Evolutionary conservation across 2,888 invertebrate species (phyloP), one percentile per base, ranked within the genome.

Genomic region (Eledona agricola): DNA sequence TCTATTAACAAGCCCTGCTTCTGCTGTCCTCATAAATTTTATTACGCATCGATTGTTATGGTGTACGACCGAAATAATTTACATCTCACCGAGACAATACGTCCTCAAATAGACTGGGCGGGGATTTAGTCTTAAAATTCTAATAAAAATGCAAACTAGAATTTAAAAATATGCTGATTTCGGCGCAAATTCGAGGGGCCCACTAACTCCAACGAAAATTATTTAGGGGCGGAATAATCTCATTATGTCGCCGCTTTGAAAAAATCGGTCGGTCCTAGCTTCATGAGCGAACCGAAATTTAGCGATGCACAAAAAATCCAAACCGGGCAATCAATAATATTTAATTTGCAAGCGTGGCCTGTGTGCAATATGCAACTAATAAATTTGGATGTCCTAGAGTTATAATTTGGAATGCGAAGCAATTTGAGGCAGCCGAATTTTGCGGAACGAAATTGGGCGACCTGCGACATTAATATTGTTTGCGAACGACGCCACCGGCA

Each of bases 131-230:
- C 15, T 43, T 43, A 32, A 43, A 43, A 32, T 22, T 32, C 43
- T 32, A 43, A 43, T 43, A 43, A 43, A 43, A 43, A 43, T 43
- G 43, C 43, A 23, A 43, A 43, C 43, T 43, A 32, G 43, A 43
- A 43, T 43, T 43, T 43, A 43, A 43, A 43, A 43, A 43, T 43
- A 43, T 43, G 43, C 43, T 32, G 43, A 43, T 43, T 40, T 43
- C 43, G 20, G 12, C 20, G 11, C 20, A 43, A 23, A 43, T 31
- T 22, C 22, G 4, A 23, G 32, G 43, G 43, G 32, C 19, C 3
- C 19, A 7, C 11, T 40, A 9, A 23, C 23, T 23, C 25, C 22
- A 37, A 28, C 5, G 19, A 19, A 20, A 40, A 40, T 40, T 40
- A 40, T 40, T 40, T 40, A 17, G 40, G 28, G 19, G 19, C 4